Evolutionary conservation across 2,888 invertebrate species (phyloP), one percentile per base, ranked within the genome.

Genomic region (Megamerina dolium): DNA sequence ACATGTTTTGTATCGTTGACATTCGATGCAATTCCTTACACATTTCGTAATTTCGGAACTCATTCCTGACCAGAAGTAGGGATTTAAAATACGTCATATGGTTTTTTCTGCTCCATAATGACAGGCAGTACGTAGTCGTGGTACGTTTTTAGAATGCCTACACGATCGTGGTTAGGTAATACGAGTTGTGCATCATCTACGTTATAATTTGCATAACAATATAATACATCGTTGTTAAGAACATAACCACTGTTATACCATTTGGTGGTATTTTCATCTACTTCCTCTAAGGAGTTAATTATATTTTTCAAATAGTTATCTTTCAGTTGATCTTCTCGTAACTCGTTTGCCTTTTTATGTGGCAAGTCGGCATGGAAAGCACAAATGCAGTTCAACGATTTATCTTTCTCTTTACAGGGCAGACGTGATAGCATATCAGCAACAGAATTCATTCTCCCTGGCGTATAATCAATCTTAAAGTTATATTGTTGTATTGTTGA

Each of bases 401-500:
- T 30, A 3, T 39, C 31, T 35, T 26, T 21, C 13, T 30, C 32
- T 1, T 5, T 1, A 30, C 39, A 38, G 1, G 41, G 43, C 37
- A 45, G 43, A n/a, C 48, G 34, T 3, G 52, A 48, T 0, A 52
- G 26, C 40, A 32, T 34, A 35, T 52, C 49, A 4, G 48, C 48
- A 4, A 43, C 31, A 3, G 36, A 20, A 17, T 49, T 45, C 3
- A 12, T 44, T 26, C 50, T 60, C 1, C 73, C 73, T 1, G 64
- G 66, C 1, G 57, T 48, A 43, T 74, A 71, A 8, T 58, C 51
- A 3, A 73, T 60, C 0, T 55, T 49, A 8, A 73, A 50, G 19
- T 72, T 59, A 44, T 61, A 72, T 3, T 57, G 52, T 46, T 72
- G 68, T 2, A 75, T 52, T 27, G n/a, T n/a, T n/a, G 70, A 58